These are phyloP conservation scores for Micropoecilia bifurca DNA, from an alignment of 2,797 vertebrate genomes.

Conservation along the genomic window DNA sequence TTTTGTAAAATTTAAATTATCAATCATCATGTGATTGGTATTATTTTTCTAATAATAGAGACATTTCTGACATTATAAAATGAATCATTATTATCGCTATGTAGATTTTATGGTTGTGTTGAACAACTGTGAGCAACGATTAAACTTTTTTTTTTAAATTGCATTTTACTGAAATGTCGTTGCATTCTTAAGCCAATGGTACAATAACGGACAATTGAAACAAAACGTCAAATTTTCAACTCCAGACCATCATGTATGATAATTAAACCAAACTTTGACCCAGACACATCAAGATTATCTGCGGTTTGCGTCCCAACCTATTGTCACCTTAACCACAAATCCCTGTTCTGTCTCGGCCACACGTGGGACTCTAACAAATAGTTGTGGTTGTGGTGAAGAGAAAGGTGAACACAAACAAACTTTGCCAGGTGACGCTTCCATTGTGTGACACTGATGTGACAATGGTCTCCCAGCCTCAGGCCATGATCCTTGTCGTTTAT, in stretches of 20 bases:
- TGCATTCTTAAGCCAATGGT: neutral
- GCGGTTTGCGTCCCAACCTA: slow-evolving; percentile 19
- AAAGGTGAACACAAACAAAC: slow-evolving; percentile 63
- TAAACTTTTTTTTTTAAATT: neutral
- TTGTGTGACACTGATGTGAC: slow-evolving; percentile 34
- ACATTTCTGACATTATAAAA: neutral
- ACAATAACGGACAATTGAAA: neutral
- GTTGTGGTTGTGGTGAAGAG: slow-evolving; percentile 44
- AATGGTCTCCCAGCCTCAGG: slow-evolving; percentile 56
- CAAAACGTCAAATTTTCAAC: neutral
- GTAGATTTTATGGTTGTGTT: neutral
- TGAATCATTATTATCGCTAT: neutral
- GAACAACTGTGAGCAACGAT: neutral
- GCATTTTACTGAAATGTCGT: neutral
- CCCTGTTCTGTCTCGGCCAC: slow-evolving; percentile 56
- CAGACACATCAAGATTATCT: neutral
- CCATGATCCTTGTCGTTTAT: slow-evolving; percentile 59
- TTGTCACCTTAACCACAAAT: slow-evolving; percentile 54
- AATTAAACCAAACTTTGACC: slow-evolving; percentile 10
- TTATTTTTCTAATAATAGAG: neutral
- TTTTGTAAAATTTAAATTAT: neutral
- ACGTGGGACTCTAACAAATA: slow-evolving; percentile 49
- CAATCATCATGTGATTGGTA: neutral
- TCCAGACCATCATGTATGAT: neutral
- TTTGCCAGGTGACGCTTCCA: slow-evolving; percentile 49